Base-by-base conservation (phyloP, 2,113 vertebrate species). In the Chauna torquata region DNA sequence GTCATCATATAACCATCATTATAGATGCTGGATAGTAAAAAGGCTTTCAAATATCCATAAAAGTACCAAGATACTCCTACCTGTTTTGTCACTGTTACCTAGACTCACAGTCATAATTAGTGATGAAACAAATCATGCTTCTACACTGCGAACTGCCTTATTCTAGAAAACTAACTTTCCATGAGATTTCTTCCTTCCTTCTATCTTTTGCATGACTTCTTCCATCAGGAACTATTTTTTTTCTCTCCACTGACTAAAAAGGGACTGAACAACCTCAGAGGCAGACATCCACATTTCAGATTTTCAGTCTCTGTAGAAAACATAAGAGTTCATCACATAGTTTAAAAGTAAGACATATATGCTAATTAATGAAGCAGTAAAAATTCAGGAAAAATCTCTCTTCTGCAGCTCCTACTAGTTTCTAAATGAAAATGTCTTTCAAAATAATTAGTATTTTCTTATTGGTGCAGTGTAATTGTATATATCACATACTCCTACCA, bases 111-210 rank as follows among this genome's bases (percentile, higher is more conserved):
- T 28, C 40, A 45, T 9, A 44, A 81, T 12, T 20, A n/a, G 1
- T 6, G 54, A 34, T 11, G 17, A 88, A 34, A 13, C 14, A 88
- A 58, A 50, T 3, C 3, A 3, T 16, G 59, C 4, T 62, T 76
- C 18, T 6, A 55, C 5, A 25, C 9, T 36, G 19, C 5, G 55
- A 32, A 44, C 23, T 0, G 0, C 7, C 17, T 50, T 62, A 69
- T n/a, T 22, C 25, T 20, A 23, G 24, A 7, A 30, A 69, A 76
- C 11, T 59, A 59, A 9, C 6, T 55, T 34, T 64, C 22, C 4
- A 30, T 54, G 7, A 1, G 0, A 57, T 52, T 71, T 87, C 22
- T 84, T 80, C 64, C 25, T 52, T 66, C 24, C 20, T 57, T 66
- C 24, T 18, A 22, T 58, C 38, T 90, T 54, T 14, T 34, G 19